Evolutionary conservation across 1,140 invertebrate species (phyloP).

Genomic region (Whitmania pigra): DNA sequence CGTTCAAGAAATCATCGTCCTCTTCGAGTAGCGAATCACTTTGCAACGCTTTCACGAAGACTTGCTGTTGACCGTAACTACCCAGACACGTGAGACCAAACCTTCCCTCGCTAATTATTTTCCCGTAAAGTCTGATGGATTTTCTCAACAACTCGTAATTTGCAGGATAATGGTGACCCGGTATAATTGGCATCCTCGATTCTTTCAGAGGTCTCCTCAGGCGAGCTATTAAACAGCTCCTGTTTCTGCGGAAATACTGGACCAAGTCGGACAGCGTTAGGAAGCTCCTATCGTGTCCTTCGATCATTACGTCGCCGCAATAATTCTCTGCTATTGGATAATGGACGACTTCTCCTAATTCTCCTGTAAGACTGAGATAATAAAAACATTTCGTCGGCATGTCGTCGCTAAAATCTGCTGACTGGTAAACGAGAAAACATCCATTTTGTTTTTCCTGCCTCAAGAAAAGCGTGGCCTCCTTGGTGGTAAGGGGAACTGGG

Average conservation of each 20-base stretch:
- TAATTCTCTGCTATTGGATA: slow-evolving; percentile 24
- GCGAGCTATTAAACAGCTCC: slow-evolving; percentile 19
- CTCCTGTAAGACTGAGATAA: slow-evolving; percentile 19
- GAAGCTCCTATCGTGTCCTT: slow-evolving; percentile 22
- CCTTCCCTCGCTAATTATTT: slow-evolving; percentile 21
- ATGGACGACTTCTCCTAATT: slow-evolving; percentile 19
- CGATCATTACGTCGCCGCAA: slow-evolving; percentile 23
- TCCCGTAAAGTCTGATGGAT: slow-evolving; percentile 9
- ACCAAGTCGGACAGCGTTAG: slow-evolving; percentile 21
- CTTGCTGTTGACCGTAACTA: slow-evolving; percentile 6
- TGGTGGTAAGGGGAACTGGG: slow-evolving; percentile 18
- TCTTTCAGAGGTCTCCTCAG: slow-evolving; percentile 23
- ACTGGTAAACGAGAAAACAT: slow-evolving; percentile 23
- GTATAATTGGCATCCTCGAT: slow-evolving; percentile 17
- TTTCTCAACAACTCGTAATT: slow-evolving; percentile 15
- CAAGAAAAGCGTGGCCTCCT: slow-evolving; percentile 23
- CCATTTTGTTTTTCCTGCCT: slow-evolving; percentile 21
- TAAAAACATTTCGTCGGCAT: neutral
- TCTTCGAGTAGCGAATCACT: neutral
- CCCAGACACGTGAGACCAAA: slow-evolving; percentile 20
- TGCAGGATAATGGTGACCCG: slow-evolving; percentile 23
- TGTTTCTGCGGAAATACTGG: slow-evolving; percentile 20
- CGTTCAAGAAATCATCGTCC: slow-evolving; percentile 24
- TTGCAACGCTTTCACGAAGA: slow-evolving; percentile 24
- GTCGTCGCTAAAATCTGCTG: neutral